Conservation (phyloP, 2,888 invertebrate species). For the Falcaria lacertinaria region DNA sequence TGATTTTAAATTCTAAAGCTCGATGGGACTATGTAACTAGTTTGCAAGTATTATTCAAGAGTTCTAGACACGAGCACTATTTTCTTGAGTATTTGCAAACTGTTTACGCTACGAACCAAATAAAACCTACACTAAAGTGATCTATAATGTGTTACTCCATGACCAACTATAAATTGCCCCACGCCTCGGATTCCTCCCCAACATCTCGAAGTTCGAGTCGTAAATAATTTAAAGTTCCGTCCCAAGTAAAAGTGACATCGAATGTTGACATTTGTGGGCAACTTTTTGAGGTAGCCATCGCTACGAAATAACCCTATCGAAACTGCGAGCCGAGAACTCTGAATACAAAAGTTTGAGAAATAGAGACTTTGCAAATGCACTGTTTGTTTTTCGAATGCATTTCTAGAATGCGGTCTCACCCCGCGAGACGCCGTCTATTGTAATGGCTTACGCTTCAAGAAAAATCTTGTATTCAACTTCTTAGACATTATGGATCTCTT, state of each 20-base stretch:
- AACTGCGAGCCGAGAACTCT: slow-evolving; percentile 56
- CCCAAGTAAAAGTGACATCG: slow-evolving; percentile 67
- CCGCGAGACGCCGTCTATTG: slow-evolving; percentile 5
- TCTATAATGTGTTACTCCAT: slow-evolving; percentile 56
- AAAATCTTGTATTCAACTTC: slow-evolving; percentile 3
- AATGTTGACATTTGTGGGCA: slow-evolving; percentile 60
- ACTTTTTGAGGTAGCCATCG: slow-evolving; percentile 56
- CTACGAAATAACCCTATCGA: slow-evolving; percentile 68
- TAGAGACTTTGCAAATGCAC: slow-evolving; percentile 40
- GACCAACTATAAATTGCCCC: slow-evolving; percentile 63
- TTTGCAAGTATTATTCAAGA: too few relatives aligned
- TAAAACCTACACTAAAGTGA: slow-evolving; percentile 47
- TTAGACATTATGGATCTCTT: neutral
- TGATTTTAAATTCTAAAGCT: too few relatives aligned
- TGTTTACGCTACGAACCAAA: slow-evolving; percentile 49
- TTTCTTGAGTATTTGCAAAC: too few relatives aligned
- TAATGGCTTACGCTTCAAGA: slow-evolving; percentile 13
- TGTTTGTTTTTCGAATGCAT: slow-evolving; percentile 6
- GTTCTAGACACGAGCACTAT: too few relatives aligned
- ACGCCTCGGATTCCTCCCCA: slow-evolving; percentile 60
- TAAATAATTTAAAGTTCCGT: slow-evolving; percentile 78
- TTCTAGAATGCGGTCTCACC: slow-evolving; percentile 3
- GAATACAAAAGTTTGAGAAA: slow-evolving; percentile 64
- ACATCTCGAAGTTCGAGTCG: slow-evolving; percentile 56
- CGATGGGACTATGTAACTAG: too few relatives aligned